Percentiles rank a stretch among this genome's conserved stretches.
Evolutionary conservation across 2,888 invertebrate genomes (phyloP).

Genomic region (Cosmorhoe ocellata): DNA sequence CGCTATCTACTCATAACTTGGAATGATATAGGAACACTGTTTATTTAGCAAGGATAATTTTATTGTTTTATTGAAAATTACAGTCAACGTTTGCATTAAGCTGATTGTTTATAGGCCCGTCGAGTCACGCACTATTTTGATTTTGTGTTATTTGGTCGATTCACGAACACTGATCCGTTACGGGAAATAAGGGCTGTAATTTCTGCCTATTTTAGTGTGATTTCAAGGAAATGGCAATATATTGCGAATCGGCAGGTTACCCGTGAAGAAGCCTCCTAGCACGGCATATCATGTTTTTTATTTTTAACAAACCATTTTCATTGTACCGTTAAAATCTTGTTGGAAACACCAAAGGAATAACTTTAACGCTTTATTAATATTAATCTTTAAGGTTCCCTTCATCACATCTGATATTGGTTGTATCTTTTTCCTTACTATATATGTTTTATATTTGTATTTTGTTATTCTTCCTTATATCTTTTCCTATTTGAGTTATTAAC

Average conservation of each 20-base stretch:
- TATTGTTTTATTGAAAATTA: constrained; percentile 44
- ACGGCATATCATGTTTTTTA: not conserved
- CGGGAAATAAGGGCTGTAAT: constrained; percentile 11
- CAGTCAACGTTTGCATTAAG: constrained; percentile 35
- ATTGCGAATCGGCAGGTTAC: not conserved
- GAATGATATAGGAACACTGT: constrained; percentile 34
- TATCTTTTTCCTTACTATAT: too few species aligned
- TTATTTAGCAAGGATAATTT: constrained; percentile 53
- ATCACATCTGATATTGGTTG: too few species aligned
- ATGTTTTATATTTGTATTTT: too few species aligned
- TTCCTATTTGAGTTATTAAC: too few species aligned
- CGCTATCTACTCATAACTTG: constrained; percentile 31
- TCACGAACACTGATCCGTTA: constrained; percentile 27
- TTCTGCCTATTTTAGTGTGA: not conserved
- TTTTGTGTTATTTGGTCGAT: constrained; percentile 21
- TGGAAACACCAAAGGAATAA: too few species aligned
- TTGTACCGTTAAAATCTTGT: too few species aligned
- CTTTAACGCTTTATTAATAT: too few species aligned
- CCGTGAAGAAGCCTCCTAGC: not conserved
- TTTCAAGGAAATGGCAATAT: not conserved
- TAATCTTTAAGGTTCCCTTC: too few species aligned
- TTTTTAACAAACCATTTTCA: too few species aligned
- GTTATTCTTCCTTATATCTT: too few species aligned
- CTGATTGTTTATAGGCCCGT: constrained; percentile 38
- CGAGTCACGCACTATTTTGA: constrained; percentile 34